A percentile compares a stretch with the other conserved stretches of the same genome.
phyloP scores from a whole-genome alignment of 1,140 invertebrate species.

The Chrysoperla carnea region DNA sequence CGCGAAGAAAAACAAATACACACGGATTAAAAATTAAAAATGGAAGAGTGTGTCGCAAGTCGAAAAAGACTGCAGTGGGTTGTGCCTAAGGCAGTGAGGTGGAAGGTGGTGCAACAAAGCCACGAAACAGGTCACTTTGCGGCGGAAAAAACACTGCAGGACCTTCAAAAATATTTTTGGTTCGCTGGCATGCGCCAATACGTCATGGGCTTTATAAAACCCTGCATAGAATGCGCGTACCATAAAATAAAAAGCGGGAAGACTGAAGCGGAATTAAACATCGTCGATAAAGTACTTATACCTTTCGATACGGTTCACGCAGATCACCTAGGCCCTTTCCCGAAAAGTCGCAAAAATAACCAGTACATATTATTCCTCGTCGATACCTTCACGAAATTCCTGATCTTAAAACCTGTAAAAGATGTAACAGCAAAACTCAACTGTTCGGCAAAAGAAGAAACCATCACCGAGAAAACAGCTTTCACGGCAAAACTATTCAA shows the following conservation, averaged over 20 bases:
- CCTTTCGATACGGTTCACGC: constrained; percentile 15
- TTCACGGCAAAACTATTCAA: constrained; percentile 13
- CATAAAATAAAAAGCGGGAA: constrained; percentile 5
- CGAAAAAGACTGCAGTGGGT: too few species aligned
- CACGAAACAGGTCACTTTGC: too few species aligned
- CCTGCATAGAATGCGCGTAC: constrained; percentile 9
- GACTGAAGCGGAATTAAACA: constrained; percentile 7
- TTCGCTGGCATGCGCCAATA: constrained; percentile 8
- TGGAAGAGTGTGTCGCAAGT: too few species aligned
- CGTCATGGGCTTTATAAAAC: constrained; percentile 7
- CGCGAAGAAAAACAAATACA: too few species aligned
- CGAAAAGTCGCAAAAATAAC: too few species aligned
- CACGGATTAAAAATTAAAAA: too few species aligned
- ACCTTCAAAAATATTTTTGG: background rate
- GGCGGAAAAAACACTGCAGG: background rate
- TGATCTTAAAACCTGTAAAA: constrained; percentile 12
- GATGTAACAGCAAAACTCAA: constrained; percentile 3
- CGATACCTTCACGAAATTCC: constrained; percentile 16
- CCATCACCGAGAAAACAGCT: constrained; percentile 8
- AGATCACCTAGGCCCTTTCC: too few species aligned
- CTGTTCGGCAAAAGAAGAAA: constrained; percentile 4
- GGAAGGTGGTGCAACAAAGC: too few species aligned
- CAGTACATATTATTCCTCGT: constrained; percentile 10
- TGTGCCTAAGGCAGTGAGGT: too few species aligned
- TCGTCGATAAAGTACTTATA: constrained; percentile 9